Base-by-base conservation (phyloP, 23 tunicate species). In the Halocynthia roretzi region DNA sequence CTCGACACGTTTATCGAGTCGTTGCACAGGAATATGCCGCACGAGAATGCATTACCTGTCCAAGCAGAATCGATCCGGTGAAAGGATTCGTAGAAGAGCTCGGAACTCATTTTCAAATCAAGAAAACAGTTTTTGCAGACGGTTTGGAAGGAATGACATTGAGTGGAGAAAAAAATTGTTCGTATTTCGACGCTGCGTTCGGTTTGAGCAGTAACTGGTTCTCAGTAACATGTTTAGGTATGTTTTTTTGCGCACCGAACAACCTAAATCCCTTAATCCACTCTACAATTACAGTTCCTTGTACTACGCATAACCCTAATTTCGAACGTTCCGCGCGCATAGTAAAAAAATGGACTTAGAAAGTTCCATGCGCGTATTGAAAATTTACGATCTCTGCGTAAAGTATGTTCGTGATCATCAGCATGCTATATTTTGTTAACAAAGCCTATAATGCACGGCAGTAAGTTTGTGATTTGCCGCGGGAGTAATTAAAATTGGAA, bases 1-100 rank as follows among this genome's bases (percentile, higher is more conserved):
- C 71, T 52, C 68, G 98, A 40, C 90, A 87, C 57, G 60, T 92
- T 8, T 92, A 86, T 77, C 70, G 61, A 10, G 55, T 82, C 0
- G 20, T 19, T 57, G 52, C 73, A 44, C 76, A 56, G 19, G 20
- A 12, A 7, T 62, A 40, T 12, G 74, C 67, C 12, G 52, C n/a
- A 9, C 54, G 72, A 60, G 48, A 52, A 8, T 87, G 93, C 72
- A 51, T 87, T 50, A 87, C 93, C 14, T 82, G 86, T 64, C 31
- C 70, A 5, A 48, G 5, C 10, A 65, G 5, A 5, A 65, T 65
- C 70, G 53, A 53, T 53, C 12, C 71, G 0, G 15, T 10, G 1
- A 53, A 12, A 7, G 81, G 17, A 40, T 18, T 54, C 10, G 51
- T 17, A n/a, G 14, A 17, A 17, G 23, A 68, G 40, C 18, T 20